Evolutionary conservation across 2,797 vertebrate genomes (phyloP).

Genomic region (Gastrophryne carolinensis): DNA sequence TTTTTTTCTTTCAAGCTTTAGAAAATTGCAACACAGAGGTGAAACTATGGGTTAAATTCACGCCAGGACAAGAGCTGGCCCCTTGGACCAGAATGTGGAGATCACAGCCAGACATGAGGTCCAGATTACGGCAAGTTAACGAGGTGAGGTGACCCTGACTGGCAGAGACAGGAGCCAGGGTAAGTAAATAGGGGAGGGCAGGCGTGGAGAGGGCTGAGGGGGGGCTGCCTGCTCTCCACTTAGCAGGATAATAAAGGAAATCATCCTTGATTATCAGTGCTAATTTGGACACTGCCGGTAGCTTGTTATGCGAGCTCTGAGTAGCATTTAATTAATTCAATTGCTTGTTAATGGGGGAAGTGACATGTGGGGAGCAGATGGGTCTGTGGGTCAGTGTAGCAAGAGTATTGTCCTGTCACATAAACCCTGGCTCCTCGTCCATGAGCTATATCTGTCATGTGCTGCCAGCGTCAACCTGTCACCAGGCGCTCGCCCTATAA

Average conservation of each 20-base stretch:
- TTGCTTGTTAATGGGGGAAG: slow-evolving; percentile 86
- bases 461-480: neutral
- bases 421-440: neutral
- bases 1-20: neutral
- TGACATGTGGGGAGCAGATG: slow-evolving; percentile 86
- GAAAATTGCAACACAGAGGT: neutral
- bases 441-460: slow-evolving; percentile 18
- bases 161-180: slow-evolving; percentile 78
- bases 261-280: slow-evolving; percentile 85
- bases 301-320: slow-evolving; percentile 85
- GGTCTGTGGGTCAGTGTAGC: slow-evolving; percentile 77
- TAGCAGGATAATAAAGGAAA: slow-evolving; percentile 85
- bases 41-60: slow-evolving; percentile 18
- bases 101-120: slow-evolving; percentile 56
- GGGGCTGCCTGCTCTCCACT: slow-evolving; percentile 77
- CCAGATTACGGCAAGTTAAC: slow-evolving; percentile 72
- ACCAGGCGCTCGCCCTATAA: neutral
- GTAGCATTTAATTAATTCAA: slow-evolving; percentile 89
- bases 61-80: slow-evolving; percentile 29
- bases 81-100: slow-evolving; percentile 37
- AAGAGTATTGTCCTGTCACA: slow-evolving; percentile 45
- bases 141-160: slow-evolving; percentile 78
- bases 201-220: slow-evolving; percentile 54
- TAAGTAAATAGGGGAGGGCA: slow-evolving; percentile 81
- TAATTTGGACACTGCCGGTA: slow-evolving; percentile 87